Percentiles rank a stretch among this genome's conserved stretches.
These are phyloP conservation scores for Ammodytes marinus DNA, from an alignment of 2,113 vertebrate species.

Conservation along the genomic window DNA sequence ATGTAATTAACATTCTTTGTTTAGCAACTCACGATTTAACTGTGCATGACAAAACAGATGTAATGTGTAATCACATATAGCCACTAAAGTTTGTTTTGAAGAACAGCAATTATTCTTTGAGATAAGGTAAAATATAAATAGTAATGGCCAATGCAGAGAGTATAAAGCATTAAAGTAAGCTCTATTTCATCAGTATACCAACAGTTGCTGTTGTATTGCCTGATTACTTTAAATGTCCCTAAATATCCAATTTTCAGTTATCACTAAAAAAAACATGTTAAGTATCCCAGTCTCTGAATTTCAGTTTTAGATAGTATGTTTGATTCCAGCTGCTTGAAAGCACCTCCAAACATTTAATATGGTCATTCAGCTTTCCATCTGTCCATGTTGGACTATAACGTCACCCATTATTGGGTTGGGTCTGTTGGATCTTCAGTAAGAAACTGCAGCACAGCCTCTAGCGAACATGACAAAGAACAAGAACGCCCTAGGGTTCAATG, in stretches of 20 bases:
- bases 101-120: not conserved
- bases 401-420: conserved; percentile 9
- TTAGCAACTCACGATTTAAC: not conserved
- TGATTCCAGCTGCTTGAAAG: conserved; percentile 49
- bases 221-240: conserved; percentile 6
- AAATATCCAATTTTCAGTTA: not conserved
- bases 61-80: not conserved
- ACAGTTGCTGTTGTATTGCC: conserved; percentile 4
- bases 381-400: conserved; percentile 30
- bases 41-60: not conserved
- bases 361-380: conserved; percentile 68
- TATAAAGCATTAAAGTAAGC: not conserved
- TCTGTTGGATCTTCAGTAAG: conserved; percentile 3
- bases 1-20: not conserved
- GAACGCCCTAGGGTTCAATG: not conserved
- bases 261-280: not conserved
- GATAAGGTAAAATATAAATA: not conserved
- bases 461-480: not conserved
- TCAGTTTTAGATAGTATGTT: conserved; percentile 34
- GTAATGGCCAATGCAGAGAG: not conserved
- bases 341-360: conserved; percentile 58
- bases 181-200: not conserved
- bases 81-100: not conserved
- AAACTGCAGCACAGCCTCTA: conserved; percentile 1
- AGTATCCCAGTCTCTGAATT: conserved; percentile 7